These are phyloP conservation scores for Pseudomugil tenellus DNA, from an alignment of 2,797 vertebrate species.

Conservation along the genomic window DNA sequence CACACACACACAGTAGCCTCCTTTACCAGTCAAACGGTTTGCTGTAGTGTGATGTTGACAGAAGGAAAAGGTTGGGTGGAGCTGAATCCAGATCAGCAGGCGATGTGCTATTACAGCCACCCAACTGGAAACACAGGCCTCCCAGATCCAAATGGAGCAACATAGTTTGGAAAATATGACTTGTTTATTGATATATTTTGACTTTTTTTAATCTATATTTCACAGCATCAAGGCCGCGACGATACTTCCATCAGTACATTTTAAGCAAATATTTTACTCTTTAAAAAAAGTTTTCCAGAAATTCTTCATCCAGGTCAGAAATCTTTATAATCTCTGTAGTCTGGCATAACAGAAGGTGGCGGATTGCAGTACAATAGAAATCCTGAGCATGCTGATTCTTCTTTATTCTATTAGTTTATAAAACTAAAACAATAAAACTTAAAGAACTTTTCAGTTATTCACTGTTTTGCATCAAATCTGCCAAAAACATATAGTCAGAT, in stretches of 20 bases:
- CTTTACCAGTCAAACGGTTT: slow-evolving; percentile 19
- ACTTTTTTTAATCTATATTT: background rate
- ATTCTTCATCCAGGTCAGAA: too few species aligned
- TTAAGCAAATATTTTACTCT: too few species aligned
- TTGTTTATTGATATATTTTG: background rate
- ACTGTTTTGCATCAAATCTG: too few species aligned
- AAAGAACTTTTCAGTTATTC: too few species aligned
- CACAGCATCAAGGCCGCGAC: background rate
- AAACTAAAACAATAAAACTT: too few species aligned
- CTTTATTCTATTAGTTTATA: too few species aligned
- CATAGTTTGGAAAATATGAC: background rate
- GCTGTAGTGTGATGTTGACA: slow-evolving; percentile 40
- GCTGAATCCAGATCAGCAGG: slow-evolving; percentile 50
- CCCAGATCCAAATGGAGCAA: background rate
- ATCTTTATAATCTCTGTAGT: too few species aligned
- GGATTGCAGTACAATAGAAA: too few species aligned
- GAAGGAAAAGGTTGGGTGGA: slow-evolving; percentile 48
- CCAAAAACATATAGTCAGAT: too few species aligned
- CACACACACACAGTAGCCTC: background rate
- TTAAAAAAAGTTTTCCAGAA: too few species aligned
- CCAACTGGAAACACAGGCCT: slow-evolving; percentile 28
- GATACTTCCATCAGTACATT: background rate
- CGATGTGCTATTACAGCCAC: slow-evolving; percentile 32
- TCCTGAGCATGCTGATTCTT: too few species aligned
- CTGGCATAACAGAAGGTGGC: too few species aligned